phyloP scores from a whole-genome alignment of 2,113 vertebrate species.

The Ceyx margarethae region DNA sequence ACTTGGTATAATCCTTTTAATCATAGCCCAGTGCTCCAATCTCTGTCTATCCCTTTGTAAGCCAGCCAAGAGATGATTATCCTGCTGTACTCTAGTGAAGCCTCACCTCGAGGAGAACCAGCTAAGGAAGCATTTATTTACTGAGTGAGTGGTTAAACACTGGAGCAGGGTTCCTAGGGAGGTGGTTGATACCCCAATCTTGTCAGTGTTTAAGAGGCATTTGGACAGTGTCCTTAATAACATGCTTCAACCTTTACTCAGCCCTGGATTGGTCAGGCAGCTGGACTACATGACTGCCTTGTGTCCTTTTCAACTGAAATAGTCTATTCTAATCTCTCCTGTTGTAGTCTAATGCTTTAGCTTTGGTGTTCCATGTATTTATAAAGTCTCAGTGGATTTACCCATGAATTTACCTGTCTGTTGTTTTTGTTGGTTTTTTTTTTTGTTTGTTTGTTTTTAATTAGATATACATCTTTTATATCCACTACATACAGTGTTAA shows the following conservation, averaged over 20 bases:
- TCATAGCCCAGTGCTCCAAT: no score
- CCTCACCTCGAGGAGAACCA: background rate
- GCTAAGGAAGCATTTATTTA: background rate
- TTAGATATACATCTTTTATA: background rate
- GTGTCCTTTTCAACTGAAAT: background rate
- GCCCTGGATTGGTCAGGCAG: no score
- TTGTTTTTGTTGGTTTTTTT: no score
- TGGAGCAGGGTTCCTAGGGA: background rate
- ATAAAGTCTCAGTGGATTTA: background rate
- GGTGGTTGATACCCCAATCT: no score
- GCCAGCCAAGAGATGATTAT: background rate
- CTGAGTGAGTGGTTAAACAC: background rate
- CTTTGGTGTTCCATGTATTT: background rate
- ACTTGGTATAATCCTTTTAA: background rate
- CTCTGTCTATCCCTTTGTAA: background rate
- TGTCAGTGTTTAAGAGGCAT: no score
- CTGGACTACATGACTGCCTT: background rate
- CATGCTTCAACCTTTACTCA: no score
- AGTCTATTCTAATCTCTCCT: background rate
- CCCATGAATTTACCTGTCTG: background rate
- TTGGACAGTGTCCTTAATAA: no score
- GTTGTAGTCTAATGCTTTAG: background rate
- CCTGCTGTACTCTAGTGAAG: rapidly evolving
- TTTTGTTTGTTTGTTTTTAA: background rate
- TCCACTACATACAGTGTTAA: no score